Evolutionary conservation across 2,888 invertebrate species (phyloP).

Genomic region (Dynastes tityus): DNA sequence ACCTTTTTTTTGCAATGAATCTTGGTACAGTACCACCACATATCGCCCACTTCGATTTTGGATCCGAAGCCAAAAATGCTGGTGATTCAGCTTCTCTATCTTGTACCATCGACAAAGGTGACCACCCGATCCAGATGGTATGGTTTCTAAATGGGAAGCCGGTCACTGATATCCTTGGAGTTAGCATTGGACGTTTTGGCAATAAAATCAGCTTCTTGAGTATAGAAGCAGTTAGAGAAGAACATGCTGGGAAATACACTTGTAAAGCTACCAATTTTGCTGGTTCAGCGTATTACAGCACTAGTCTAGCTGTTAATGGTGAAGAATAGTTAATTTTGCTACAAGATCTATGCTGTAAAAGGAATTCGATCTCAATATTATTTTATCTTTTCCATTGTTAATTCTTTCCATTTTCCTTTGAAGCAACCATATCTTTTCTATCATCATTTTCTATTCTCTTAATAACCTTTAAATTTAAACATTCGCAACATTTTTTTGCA

Average conservation of each 20-base stretch:
- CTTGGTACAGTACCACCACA: constrained; percentile 66
- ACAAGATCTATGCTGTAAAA: too few species aligned
- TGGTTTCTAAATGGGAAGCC: constrained; percentile 77
- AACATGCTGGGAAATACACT: constrained; percentile 81
- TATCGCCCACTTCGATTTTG: constrained; percentile 84
- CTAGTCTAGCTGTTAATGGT: constrained; percentile 80
- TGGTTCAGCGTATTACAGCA: constrained; percentile 76
- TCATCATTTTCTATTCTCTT: neutral
- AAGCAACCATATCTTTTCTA: neutral
- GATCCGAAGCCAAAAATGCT: constrained; percentile 75
- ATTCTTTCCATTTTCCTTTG: neutral
- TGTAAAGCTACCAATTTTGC: constrained; percentile 80
- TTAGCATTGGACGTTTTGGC: constrained; percentile 68
- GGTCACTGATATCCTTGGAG: constrained; percentile 74
- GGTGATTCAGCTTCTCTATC: constrained; percentile 80
- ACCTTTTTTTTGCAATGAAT: neutral
- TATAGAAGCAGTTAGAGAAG: constrained; percentile 76
- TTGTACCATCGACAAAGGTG: constrained; percentile 81
- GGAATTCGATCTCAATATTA: too few species aligned
- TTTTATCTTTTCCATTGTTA: too few species aligned
- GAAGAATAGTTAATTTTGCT: constrained; percentile 61
- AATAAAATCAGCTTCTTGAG: constrained; percentile 74
- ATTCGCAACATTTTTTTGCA: too few species aligned
- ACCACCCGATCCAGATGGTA: constrained; percentile 77
- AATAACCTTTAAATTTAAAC: too few species aligned